Base-by-base conservation (phyloP, 2,113 vertebrate genomes). In the Apaloderma vittatum region DNA sequence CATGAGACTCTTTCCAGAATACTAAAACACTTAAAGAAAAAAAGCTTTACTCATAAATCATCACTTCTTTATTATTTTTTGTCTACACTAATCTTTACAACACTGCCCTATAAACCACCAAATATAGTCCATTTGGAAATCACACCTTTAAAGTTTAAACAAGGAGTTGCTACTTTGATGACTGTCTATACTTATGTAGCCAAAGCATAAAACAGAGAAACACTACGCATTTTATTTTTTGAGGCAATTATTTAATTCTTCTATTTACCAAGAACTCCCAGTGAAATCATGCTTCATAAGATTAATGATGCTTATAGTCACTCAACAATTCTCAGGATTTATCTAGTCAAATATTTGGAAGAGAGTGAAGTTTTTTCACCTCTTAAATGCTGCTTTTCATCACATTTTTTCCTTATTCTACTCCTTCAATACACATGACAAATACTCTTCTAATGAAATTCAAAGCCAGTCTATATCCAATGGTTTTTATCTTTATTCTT, bases 41-140 rank as follows among this genome's bases (percentile, higher is more conserved):
- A 73, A 72, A 68, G 3, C 72, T 55, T 63, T 63, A 65, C 27
- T 36, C 37, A 84, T 92, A 94, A 86, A 96, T 96, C 75, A 84
- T 88, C 52, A 63, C 37, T 73, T 27, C 29, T 75, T 88, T 72
- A 52, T 79, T 89, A 46, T 70, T 82, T 91, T 91, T 79, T 92
- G 43, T 88, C 72, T 77, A 92, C 30, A 48, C 55, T 84, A 52
- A 59, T 80, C 55, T 74, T 92, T 55, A 90, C 32, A 58, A 70
- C 32, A 52, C 12, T 90, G 65, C 36, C 13, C 63, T 67, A 65
- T 57, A 94, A 93, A 94, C 37, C 43, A 88, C 15, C 57, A 78
- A 84, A 94, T 51, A 88, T 0, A 74, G 34, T 23, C 59, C 55
- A 67, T 57, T 96, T 90, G 75, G 72, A 95, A 93, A 92, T 80